Evolutionary conservation across 1,140 invertebrate species (phyloP), one percentile per base, ranked within the genome.

Genomic region (Sweltsa coloradensis): DNA sequence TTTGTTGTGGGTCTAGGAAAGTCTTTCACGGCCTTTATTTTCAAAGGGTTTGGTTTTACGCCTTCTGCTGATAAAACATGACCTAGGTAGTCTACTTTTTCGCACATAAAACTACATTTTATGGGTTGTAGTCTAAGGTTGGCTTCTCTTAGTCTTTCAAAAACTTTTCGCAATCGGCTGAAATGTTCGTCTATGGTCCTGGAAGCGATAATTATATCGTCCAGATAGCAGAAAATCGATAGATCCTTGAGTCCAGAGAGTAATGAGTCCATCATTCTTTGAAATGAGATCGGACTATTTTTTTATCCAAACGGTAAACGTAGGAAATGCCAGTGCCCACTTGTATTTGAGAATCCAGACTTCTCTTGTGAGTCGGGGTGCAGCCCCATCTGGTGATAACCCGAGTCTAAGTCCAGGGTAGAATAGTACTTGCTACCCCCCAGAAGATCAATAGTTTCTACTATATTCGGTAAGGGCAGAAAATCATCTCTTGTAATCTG

Each of bases 1-100:
- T 52, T 47, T 29, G 57, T 61, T n/a, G 40, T 39, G 5, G 64
- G 65, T 24, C 41, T 23, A 5, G 59, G 61, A 51, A 58, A 63
- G 18, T 57, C 51, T 14, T 37, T 42, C 0, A 67, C 59, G 2
- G 60, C 63, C 36, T 52, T 43, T 5, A 31, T 31, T 31, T 31
- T 31, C 14, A 9, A 9, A 31, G 29, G 29, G n/a, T 31, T 31
- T 9, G 29, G 29, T 31, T 31, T 31, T 9, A 31, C 14, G 9
- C 29, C 29, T 9, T 31, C 14, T 31, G 9, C 9, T 31, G 29
- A 9, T 9, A 31, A 9, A 9, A 31, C 29, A 31, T 31, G 29
- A 9, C 29, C 29, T n/a, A 31, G n/a, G 29, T 31, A 31, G 9
- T 31, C 14, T 9, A 31, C 14, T 31, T 31, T n/a, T 9, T 9